Percentiles rank a stretch among this genome's conserved stretches.
Conservation (phyloP, 2,113 vertebrate species). For the Phalacrocorax pelagicus region DNA sequence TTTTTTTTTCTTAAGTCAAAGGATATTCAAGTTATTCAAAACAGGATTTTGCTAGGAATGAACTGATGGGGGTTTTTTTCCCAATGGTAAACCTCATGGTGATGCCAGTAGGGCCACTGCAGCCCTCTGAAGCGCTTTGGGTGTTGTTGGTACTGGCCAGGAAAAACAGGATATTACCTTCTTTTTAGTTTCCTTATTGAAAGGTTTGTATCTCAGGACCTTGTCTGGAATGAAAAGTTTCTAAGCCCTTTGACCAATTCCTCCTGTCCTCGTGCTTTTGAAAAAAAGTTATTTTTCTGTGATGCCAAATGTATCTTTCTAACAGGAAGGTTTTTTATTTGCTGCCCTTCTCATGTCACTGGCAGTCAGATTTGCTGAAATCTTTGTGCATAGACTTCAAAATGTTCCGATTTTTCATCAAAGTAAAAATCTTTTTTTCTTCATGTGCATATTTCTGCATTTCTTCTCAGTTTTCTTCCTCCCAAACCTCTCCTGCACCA, state of each 20-base stretch:
- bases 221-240: neutral
- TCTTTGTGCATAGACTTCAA: neutral
- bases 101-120: neutral
- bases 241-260: neutral
- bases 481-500: neutral
- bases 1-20: neutral
- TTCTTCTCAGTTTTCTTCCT: neutral
- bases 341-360: neutral
- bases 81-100: neutral
- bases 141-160: neutral
- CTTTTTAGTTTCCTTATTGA: neutral
- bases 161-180: neutral
- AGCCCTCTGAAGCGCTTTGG: neutral
- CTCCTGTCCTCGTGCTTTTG: neutral
- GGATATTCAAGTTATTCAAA: neutral
- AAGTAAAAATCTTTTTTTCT: neutral
- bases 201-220: neutral
- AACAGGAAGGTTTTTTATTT: neutral
- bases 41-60: neutral
- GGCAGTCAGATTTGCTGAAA: neutral
- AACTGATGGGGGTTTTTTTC: neutral
- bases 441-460: neutral
- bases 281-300: neutral
- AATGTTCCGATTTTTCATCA: neutral
- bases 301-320: neutral